Percentiles rank a stretch among this genome's conserved stretches.
phyloP scores from a whole-genome alignment of 2,113 vertebrate genomes.

The Calypte anna region DNA sequence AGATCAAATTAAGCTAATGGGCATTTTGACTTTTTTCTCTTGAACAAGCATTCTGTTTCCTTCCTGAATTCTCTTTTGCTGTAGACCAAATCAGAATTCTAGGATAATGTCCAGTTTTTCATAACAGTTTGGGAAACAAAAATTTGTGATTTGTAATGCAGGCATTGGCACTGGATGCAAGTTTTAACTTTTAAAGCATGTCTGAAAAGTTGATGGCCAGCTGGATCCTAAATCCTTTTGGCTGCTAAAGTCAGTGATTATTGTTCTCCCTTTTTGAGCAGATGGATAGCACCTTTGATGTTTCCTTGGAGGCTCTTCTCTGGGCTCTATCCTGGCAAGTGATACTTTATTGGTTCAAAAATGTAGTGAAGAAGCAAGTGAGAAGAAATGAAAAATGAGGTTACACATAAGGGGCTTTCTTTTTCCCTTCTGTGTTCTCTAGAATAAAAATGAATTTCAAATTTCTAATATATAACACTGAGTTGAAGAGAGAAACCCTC shows the following conservation, averaged over 20 bases:
- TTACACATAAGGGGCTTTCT: background rate
- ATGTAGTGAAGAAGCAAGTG: constrained; percentile 62
- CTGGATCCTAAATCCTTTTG: background rate
- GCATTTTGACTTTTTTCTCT: background rate
- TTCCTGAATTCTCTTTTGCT: background rate
- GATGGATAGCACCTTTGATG: background rate
- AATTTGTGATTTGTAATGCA: background rate
- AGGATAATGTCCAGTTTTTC: constrained; percentile 65
- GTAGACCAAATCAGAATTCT: constrained; percentile 1
- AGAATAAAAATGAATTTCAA: background rate
- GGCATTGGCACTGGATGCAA: background rate
- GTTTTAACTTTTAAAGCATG: background rate
- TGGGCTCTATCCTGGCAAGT: background rate
- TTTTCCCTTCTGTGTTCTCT: constrained; percentile 7
- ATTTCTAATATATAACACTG: background rate
- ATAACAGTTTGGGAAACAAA: background rate
- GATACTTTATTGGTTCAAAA: background rate
- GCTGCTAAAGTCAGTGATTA: background rate
- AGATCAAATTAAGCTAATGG: background rate
- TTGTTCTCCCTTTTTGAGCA: background rate
- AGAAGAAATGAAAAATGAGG: constrained; percentile 63
- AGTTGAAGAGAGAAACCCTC: background rate
- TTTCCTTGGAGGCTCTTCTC: constrained; percentile 6
- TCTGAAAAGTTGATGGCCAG: background rate
- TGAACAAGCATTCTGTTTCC: background rate